Evolutionary conservation across 2,797 vertebrate species (phyloP), one percentile per base, ranked within the genome.

Genomic region (Argentina silus): DNA sequence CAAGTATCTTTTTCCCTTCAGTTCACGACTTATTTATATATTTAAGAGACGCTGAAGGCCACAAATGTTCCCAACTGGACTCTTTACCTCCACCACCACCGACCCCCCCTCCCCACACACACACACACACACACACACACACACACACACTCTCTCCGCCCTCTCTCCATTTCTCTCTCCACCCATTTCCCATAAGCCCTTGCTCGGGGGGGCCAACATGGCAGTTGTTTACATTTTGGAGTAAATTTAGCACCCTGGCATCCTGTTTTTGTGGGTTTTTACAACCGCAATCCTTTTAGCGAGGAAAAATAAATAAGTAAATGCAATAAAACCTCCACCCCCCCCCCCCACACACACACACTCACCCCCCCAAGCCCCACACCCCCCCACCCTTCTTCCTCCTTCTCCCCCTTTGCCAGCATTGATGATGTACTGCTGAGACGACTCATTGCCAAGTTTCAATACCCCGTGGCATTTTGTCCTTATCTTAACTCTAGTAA

Each of bases 201-300:
- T 87, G 81, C 56, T 59, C 82, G 73, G 80, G 63, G 10, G 77
- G 75, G 83, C 86, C 83, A 87, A 84, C 67, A 61, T 47, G 68
- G 10, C 68, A 17, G 69, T 74, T 79, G 80, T 89, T 86, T 88
- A 86, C 88, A 79, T 23, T 59, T 81, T 81, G 72, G 76, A 82
- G 87, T 88, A 85, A 86, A 90, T 88, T 80, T 79, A 73, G 57
- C 63, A 51, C 44, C 73, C 73, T 77, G 12, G 56, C 56, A 21
- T 7, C 19, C 8, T 12, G 17, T 36, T 27, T 17, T 27, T 23
- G n/a, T 10, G 43, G 14, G 3, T 55, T 55, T 59, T 69, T 59
- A 57, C 17, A 56, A 59, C 64, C 64, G 77, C 81, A 88, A 88
- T 87, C 85, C 85, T 87, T 92, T 91, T 89, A 82, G 83, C 81